Evolutionary conservation across 2,797 vertebrate species (phyloP).

Genomic region (Pantherophis alleghaniensis): DNA sequence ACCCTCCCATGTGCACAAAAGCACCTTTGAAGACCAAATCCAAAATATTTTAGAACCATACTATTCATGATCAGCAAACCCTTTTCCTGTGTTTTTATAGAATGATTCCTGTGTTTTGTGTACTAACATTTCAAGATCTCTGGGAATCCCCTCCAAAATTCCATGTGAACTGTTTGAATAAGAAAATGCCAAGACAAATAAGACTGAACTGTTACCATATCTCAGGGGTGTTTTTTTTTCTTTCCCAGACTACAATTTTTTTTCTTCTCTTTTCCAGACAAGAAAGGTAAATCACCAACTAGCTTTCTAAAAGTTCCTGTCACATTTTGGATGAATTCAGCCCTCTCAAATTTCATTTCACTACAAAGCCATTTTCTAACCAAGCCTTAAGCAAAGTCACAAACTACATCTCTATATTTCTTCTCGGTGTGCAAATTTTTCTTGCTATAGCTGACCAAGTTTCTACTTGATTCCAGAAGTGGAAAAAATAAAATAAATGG

Average conservation of each 20-base stretch:
- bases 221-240: background rate
- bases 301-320: constrained; percentile 19
- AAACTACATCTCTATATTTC: background rate
- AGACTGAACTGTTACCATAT: background rate
- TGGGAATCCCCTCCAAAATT: background rate
- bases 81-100: background rate
- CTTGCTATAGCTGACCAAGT: background rate
- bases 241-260: background rate
- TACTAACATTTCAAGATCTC: background rate
- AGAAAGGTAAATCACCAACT: background rate
- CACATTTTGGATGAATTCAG: background rate
- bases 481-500: constrained; percentile 49
- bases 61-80: background rate
- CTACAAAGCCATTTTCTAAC: background rate
- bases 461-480: constrained; percentile 35
- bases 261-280: background rate
- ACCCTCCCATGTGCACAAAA: background rate
- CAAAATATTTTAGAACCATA: background rate
- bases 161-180: background rate
- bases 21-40: background rate
- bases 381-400: background rate
- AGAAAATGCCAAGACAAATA: background rate
- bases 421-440: background rate
- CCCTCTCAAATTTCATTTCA: background rate
- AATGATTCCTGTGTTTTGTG: background rate